Conservation (phyloP, 1,140 invertebrate genomes). For the Fopius arisanus region DNA sequence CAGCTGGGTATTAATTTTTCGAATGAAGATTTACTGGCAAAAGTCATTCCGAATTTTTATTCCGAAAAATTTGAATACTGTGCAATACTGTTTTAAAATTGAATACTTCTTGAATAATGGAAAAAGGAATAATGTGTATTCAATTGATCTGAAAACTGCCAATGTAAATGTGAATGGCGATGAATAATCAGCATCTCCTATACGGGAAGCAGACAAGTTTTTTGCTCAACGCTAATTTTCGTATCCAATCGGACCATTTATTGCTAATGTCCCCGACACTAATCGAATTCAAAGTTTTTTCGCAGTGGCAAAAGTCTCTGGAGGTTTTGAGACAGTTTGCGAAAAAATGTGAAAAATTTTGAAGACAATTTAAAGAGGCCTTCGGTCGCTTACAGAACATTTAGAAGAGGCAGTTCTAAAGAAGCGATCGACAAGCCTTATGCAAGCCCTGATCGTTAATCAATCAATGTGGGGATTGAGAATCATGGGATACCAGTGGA, state of each 20-base stretch:
- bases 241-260: neutral
- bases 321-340: neutral
- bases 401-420: neutral
- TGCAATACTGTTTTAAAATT: too few species aligned
- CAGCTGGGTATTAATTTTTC: too few species aligned
- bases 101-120: too few species aligned
- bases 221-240: neutral
- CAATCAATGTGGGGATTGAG: constrained; percentile 44
- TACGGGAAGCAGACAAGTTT: neutral
- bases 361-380: neutral
- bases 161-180: too few species aligned
- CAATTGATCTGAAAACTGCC: neutral
- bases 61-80: neutral
- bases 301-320: too few species aligned
- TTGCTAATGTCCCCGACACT: neutral
- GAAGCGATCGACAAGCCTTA: constrained; percentile 44
- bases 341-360: neutral
- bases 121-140: neutral
- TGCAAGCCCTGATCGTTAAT: constrained; percentile 55
- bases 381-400: neutral
- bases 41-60: too few species aligned
- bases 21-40: too few species aligned
- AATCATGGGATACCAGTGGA: constrained; percentile 15
- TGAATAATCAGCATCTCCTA: too few species aligned
- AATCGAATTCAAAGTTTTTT: neutral